These are phyloP conservation scores for Phytoseiulus persimilis DNA, from an alignment of 2,888 invertebrate species.

Conservation along the genomic window DNA sequence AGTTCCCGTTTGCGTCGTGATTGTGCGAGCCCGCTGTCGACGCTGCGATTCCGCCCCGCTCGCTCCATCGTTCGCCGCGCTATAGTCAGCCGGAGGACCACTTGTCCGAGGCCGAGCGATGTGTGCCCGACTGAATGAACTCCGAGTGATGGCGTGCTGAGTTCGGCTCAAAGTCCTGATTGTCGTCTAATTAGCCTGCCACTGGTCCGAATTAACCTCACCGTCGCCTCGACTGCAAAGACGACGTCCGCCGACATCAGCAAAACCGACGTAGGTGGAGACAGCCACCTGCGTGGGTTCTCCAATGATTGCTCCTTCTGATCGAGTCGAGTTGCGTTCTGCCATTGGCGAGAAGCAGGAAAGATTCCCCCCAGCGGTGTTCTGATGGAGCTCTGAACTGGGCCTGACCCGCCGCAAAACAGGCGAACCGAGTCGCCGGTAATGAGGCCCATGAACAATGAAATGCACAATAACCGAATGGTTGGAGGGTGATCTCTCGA, in stretches of 20 bases:
- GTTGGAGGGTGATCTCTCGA: too few species aligned
- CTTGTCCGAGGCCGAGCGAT: neutral
- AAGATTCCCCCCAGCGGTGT: too few species aligned
- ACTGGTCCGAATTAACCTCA: neutral
- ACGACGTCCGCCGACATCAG: neutral
- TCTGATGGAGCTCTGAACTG: too few species aligned
- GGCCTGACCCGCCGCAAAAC: too few species aligned
- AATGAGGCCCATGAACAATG: too few species aligned
- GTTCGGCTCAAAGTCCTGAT: neutral
- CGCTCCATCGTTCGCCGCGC: neutral
- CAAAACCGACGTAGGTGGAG: neutral
- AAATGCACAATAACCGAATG: too few species aligned
- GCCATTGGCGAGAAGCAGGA: neutral
- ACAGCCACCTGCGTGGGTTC: neutral
- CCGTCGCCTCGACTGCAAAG: neutral
- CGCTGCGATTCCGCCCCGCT: neutral
- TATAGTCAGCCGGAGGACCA: neutral
- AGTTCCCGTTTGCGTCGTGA: neutral
- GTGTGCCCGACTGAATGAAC: neutral
- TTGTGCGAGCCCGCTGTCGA: neutral
- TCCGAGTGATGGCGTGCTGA: neutral
- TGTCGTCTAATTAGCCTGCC: neutral
- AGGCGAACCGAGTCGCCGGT: too few species aligned
- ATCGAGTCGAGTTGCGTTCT: neutral
- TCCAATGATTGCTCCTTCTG: neutral